These are phyloP conservation scores for Pachycephala philippinensis DNA, from an alignment of 2,113 vertebrate genomes.

Conservation along the genomic window DNA sequence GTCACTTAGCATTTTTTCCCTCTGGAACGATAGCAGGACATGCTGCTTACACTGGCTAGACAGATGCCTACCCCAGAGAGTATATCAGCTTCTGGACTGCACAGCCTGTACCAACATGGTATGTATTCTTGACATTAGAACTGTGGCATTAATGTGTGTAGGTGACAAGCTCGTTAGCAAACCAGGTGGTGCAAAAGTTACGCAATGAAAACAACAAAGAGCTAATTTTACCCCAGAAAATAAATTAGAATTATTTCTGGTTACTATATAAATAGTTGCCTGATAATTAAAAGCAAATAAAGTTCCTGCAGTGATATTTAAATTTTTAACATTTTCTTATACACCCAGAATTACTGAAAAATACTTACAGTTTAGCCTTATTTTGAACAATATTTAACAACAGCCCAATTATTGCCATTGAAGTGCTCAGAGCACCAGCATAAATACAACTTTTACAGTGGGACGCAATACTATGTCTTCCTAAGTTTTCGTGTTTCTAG, in stretches of 20 bases:
- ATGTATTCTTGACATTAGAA: constrained; percentile 17
- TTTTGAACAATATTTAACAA: not conserved
- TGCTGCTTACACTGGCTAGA: constrained; percentile 25
- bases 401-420: not conserved
- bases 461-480: not conserved
- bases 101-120: not conserved
- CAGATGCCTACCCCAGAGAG: constrained; percentile 43
- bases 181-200: not conserved
- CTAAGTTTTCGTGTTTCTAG: not conserved
- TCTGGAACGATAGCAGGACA: constrained; percentile 37
- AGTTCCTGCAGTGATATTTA: not conserved
- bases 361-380: not conserved
- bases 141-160: not conserved
- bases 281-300: not conserved
- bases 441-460: not conserved
- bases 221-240: not conserved
- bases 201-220: not conserved
- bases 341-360: not conserved
- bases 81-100: constrained; percentile 11
- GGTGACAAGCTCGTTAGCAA: not conserved
- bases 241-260: not conserved
- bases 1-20: constrained; percentile 44
- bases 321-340: not conserved
- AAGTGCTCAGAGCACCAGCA: not conserved
- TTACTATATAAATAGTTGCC: not conserved